These are phyloP conservation scores for Stenichneumon culpator DNA, from an alignment of 2,888 invertebrate genomes.

Conservation along the genomic window DNA sequence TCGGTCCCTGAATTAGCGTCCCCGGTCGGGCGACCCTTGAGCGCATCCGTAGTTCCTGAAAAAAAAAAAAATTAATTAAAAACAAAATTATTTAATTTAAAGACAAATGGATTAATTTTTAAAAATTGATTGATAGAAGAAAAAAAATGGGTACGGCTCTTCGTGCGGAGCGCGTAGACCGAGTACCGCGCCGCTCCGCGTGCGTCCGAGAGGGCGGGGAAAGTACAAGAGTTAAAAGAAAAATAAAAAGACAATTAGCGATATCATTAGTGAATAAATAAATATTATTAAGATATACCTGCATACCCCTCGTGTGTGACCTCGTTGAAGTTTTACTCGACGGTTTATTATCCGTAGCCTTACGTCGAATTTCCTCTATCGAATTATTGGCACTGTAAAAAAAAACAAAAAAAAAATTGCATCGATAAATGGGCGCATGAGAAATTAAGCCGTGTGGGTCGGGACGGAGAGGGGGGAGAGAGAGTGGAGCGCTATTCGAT, in stretches of 20 bases:
- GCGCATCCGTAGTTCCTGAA: constrained; percentile 52
- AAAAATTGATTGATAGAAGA: not conserved
- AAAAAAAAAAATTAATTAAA: constrained; percentile 2
- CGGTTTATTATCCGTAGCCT: constrained; percentile 8
- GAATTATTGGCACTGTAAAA: constrained; percentile 27
- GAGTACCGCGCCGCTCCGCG: constrained; percentile 32
- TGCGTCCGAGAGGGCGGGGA: constrained; percentile 47
- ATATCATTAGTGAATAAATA: constrained; percentile 65
- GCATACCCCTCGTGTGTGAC: constrained; percentile 1
- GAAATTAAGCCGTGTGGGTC: not conserved
- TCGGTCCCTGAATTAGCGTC: constrained; percentile 7
- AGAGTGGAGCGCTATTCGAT: too few relatives aligned
- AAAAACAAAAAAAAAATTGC: not conserved
- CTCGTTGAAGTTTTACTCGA: constrained; percentile 29
- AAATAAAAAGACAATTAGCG: constrained; percentile 70
- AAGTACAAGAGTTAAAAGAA: constrained; percentile 66
- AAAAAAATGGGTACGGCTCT: constrained; percentile 21
- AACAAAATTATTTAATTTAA: not conserved
- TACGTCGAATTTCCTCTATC: constrained; percentile 14
- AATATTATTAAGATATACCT: constrained; percentile 26
- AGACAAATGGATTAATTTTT: not conserved
- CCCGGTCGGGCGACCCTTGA: constrained; percentile 21
- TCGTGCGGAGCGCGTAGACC: constrained; percentile 28
- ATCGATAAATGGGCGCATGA: not conserved
- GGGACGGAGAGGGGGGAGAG: not conserved